phyloP scores from a whole-genome alignment of 2,888 invertebrate genomes.

The Hyposoter dolosus region DNA sequence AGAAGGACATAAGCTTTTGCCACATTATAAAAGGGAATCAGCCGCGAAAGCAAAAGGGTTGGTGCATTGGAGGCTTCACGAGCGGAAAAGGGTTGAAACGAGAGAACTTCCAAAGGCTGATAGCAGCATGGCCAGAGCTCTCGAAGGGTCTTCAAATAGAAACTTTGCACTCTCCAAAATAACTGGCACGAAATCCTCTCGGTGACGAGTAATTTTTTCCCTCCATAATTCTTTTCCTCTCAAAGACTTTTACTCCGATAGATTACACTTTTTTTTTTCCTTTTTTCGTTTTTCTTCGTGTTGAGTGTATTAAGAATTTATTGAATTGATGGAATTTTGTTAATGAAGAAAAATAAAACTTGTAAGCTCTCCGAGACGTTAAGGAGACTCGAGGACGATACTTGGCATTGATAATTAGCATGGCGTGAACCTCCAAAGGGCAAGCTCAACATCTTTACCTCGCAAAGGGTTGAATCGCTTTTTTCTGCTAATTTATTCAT shows the following conservation, averaged over 20 bases:
- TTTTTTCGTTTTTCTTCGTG: conserved; percentile 1
- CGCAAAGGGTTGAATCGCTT: conserved; percentile 2
- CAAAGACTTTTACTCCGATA: conserved; percentile 26
- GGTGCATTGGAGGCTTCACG: neutral
- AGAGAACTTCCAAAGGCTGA: conserved; percentile 31
- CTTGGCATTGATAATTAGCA: neutral
- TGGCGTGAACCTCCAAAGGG: neutral
- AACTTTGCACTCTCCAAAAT: conserved; percentile 43
- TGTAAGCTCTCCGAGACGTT: neutral
- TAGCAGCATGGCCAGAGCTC: conserved; percentile 13
- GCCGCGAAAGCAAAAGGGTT: neutral
- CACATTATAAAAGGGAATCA: conserved; percentile 28
- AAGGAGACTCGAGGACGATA: neutral
- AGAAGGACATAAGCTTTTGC: conserved; percentile 41
- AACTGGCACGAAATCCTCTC: conserved; percentile 34
- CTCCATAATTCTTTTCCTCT: conserved; percentile 28
- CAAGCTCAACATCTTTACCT: conserved; percentile 4
- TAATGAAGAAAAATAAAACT: conserved; percentile 23
- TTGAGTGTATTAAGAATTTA: conserved; percentile 13
- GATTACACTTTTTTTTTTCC: neutral
- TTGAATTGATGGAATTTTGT: conserved; percentile 33
- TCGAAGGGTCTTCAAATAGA: conserved; percentile 33
- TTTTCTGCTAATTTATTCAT: conserved; percentile 10
- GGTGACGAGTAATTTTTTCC: conserved; percentile 11
- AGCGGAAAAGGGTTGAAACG: conserved; percentile 40